Evolutionary conservation across 2,888 invertebrate species (phyloP), one percentile per base, ranked within the genome.

Genomic region (Drosophila nr. fundita): DNA sequence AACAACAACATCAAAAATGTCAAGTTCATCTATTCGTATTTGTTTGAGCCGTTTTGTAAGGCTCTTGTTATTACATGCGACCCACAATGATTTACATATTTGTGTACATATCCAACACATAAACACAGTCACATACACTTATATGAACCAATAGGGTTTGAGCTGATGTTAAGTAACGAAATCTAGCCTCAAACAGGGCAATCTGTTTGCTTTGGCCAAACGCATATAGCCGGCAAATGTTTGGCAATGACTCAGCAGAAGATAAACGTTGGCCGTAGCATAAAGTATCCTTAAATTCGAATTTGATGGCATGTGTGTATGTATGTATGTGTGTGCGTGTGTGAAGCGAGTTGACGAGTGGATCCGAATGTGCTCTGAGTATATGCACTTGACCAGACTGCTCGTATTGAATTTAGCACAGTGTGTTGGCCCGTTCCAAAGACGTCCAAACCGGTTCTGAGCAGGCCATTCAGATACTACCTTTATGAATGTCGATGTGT

Each of bases 21-120:
- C 68, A 76, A 62, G 73, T 73, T 73, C 65, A 76, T 71, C 68
- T 65, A 55, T 24, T 66, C 29, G 53, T 59, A 61, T 70, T 61
- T 67, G 66, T 38, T 58, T 68, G 67, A 45, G 24, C 59, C 69
- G 55, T 76, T 68, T 63, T 48, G 57, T 45, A 30, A 36, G 70
- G 70, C 24, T 45, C 64, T 74, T 82, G 78, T 68, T 81, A 74
- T 79, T 79, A 55, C 66, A 66, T 70, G 59, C 63, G 67, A 77
- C 83, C 75, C 80, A 80, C 73, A 83, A 77, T 79, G 81, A 86
- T 84, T 84, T 86, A 84, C 87, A 84, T 86, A 84, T 84, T 86
- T 86, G 80, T 73, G 54, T 65, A 80, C 71, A 74, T 74, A 45
- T 68, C 69, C 45, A 66, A 34, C 59, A 59, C 53, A 67, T 63